Evolutionary conservation across 2,113 vertebrate species (phyloP), one percentile per base, ranked within the genome.

Genomic region (Rana temporaria): DNA sequence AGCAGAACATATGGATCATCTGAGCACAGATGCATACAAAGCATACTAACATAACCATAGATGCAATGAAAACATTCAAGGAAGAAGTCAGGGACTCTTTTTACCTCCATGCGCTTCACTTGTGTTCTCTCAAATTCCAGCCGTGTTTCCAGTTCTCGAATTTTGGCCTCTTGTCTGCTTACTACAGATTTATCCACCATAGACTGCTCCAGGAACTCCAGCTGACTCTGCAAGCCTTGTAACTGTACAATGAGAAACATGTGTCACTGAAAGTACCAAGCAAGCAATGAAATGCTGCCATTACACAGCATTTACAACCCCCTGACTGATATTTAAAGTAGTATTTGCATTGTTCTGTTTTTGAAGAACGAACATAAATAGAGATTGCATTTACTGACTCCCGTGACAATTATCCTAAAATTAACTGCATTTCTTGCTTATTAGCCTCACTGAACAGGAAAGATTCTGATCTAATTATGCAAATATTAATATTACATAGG

Each of bases 161-260:
- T 96, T 91, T 97, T 98, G 85, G 96, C 96, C 85, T 99, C 98
- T 84, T 99, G 98, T 53, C 98, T 91, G 91, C 96, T 97, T 85
- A 99, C 96, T 1, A 98, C 89, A 0, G 96, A 98, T 88, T 97
- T 99, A 88, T 99, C 97, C 91, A 99, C 98, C 97, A 98, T 99
- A 85, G 97, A 98, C 84, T 98, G 96, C 87, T 99, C 97, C 81
- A 97, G 92, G 91, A 99, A 99, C 71, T 98, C 97, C 78, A 98
- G 89, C 90, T 98, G 97, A 92, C 97, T 98, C 91, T 99, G 97
- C 72, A 99, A 91, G 24, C 92, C 94, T 90, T 97, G 96, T 66
- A 99, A 91, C 98, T 99, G 88, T 1, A 78, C 16, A 34, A 71
- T 38, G 62, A 48, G 17, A 63, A 2, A 52, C 16, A 34, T 34